Conservation (phyloP, 2,113 vertebrate genomes). For the Phoenicopterus ruber region DNA sequence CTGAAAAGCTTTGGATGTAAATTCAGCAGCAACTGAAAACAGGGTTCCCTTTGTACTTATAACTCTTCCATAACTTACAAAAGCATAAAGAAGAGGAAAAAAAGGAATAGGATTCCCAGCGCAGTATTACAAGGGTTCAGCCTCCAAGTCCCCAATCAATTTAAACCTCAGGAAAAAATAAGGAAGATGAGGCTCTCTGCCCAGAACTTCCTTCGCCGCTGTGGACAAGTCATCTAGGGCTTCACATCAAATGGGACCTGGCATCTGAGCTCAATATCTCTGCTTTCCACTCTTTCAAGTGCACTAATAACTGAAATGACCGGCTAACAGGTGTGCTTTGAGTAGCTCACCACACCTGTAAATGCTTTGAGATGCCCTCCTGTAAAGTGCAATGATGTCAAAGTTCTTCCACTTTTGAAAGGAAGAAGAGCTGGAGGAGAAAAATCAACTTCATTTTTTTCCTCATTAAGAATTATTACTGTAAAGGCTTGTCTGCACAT, state of each 20-base stretch:
- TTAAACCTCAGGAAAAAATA: background rate
- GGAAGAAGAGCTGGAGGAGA: background rate
- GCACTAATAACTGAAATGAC: background rate
- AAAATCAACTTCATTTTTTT: background rate
- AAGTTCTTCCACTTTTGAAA: background rate
- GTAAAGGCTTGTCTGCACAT: background rate
- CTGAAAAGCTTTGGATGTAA: background rate
- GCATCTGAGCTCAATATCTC: background rate
- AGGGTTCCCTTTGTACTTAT: background rate
- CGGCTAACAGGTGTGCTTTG: background rate
- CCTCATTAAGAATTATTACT: background rate
- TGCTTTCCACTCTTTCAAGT: background rate
- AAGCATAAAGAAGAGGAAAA: background rate
- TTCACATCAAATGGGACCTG: background rate
- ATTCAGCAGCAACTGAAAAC: background rate
- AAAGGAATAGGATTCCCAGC: background rate
- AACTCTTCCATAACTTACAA: background rate
- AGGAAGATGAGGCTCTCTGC: background rate
- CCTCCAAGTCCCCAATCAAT: background rate
- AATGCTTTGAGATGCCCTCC: background rate
- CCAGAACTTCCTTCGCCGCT: background rate
- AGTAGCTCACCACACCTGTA: background rate
- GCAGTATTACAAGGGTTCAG: background rate
- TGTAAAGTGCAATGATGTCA: background rate
- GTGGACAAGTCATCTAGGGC: background rate